These are phyloP conservation scores for Hypotaenidia philippensis DNA, from an alignment of 2,797 vertebrate genomes.

Conservation along the genomic window DNA sequence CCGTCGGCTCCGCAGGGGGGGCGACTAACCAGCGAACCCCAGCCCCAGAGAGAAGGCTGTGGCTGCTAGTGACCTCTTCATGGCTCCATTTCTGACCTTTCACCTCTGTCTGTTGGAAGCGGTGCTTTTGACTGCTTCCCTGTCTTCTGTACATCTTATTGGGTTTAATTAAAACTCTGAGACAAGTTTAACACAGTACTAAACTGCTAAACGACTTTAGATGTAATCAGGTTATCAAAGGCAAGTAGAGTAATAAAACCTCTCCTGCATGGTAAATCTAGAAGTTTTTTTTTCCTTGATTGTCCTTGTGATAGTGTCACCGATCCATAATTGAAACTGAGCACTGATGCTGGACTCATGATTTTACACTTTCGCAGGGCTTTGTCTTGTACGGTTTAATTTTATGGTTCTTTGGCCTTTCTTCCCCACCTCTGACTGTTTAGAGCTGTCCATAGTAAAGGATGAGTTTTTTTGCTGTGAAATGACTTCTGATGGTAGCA, in stretches of 20 bases:
- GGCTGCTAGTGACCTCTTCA: constrained; percentile 93
- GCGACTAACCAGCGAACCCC: constrained; percentile 97
- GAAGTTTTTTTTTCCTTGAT: constrained; percentile 79
- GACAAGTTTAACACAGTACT: constrained; percentile 81
- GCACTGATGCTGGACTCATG: constrained; percentile 83
- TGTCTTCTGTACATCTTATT: constrained; percentile 86
- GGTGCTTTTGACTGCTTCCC: constrained; percentile 80
- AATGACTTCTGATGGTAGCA: constrained; percentile 66
- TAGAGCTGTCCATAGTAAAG: constrained; percentile 74
- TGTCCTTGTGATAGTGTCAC: constrained; percentile 84
- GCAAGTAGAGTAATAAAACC: constrained; percentile 87
- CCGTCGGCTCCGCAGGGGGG: constrained; percentile 96
- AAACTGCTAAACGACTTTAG: constrained; percentile 84
- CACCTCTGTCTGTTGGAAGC: constrained; percentile 82
- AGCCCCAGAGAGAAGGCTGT: constrained; percentile 98
- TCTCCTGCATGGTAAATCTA: constrained; percentile 89
- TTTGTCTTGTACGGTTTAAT: constrained; percentile 80
- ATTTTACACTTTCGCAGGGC: constrained; percentile 79
- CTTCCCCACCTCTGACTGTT: constrained; percentile 73
- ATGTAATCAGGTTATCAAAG: constrained; percentile 89
- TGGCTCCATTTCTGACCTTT: constrained; percentile 77
- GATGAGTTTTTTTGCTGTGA: constrained; percentile 79
- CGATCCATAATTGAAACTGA: constrained; percentile 78
- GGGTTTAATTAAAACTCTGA: constrained; percentile 84
- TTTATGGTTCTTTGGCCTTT: constrained; percentile 78